Conservation (phyloP, 2,113 vertebrate genomes). For the Catharus bicknelli region DNA sequence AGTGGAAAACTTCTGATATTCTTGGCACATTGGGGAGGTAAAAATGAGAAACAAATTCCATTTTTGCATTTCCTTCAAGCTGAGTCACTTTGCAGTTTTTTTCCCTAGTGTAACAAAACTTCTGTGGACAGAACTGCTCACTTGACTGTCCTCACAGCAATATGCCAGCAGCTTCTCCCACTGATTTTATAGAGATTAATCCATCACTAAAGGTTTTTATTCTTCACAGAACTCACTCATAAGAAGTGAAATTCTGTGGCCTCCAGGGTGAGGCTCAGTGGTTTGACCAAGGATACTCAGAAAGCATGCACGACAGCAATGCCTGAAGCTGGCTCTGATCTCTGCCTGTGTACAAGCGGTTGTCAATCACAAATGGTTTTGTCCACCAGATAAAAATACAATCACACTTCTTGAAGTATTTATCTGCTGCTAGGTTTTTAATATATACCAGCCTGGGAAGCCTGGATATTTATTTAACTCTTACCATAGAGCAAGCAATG, state of each 20-base stretch:
- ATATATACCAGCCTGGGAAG: background rate
- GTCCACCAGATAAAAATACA: background rate
- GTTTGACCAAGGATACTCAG: background rate
- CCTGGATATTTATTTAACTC: background rate
- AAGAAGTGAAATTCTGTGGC: background rate
- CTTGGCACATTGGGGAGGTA: background rate
- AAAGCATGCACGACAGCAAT: background rate
- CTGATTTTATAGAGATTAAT: background rate
- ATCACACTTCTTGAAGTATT: background rate
- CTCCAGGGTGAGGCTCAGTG: background rate
- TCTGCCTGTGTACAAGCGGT: background rate
- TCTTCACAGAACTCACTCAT: background rate
- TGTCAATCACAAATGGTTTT: background rate
- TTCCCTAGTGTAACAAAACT: background rate
- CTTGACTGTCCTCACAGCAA: background rate
- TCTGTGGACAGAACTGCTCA: background rate
- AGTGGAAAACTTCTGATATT: background rate
- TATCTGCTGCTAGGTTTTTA: background rate
- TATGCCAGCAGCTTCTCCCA: background rate
- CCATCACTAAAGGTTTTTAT: background rate
- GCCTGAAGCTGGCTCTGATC: background rate
- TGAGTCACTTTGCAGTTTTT: background rate
- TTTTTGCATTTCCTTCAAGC: background rate
- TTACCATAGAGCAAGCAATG: background rate
- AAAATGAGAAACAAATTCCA: background rate